Percentiles rank a stretch among this genome's conserved stretches.
phyloP scores from a whole-genome alignment of 2,113 vertebrate genomes.

The Odontophorus gujanensis region DNA sequence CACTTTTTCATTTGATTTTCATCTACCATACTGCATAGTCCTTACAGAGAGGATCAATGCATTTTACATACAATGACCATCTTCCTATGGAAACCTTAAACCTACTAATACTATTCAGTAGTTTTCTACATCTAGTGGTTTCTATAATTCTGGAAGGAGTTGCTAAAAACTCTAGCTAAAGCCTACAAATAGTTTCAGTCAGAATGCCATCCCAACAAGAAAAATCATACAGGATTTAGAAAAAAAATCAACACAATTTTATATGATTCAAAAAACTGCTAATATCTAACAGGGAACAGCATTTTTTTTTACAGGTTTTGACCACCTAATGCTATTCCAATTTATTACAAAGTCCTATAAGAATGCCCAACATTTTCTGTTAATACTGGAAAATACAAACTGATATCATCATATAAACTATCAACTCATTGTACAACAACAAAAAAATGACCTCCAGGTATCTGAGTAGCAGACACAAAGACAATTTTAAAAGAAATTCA shows the following conservation, averaged over 20 bases:
- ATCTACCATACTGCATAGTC: background rate
- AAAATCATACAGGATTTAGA: background rate
- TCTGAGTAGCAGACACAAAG: too few relatives aligned
- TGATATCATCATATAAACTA: too few relatives aligned
- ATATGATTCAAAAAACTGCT: rapidly evolving
- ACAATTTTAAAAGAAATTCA: too few relatives aligned
- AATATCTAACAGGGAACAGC: background rate
- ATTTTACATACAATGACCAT: background rate
- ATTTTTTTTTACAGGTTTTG: background rate
- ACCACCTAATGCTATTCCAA: too few relatives aligned
- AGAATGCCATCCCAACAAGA: background rate
- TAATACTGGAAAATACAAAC: too few relatives aligned
- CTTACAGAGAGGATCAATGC: background rate
- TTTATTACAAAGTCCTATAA: too few relatives aligned
- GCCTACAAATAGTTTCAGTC: background rate
- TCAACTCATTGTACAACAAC: too few relatives aligned
- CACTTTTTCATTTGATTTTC: background rate
- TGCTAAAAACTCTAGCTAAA: background rate
- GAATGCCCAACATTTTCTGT: too few relatives aligned
- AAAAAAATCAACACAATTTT: background rate
- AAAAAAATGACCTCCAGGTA: too few relatives aligned
- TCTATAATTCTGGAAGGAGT: background rate
- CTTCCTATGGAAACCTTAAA: background rate
- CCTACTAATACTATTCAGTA: background rate
- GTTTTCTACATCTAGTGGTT: background rate